Evolutionary conservation across 2,797 vertebrate genomes (phyloP).

Genomic region (Sebastes taczanowskii): DNA sequence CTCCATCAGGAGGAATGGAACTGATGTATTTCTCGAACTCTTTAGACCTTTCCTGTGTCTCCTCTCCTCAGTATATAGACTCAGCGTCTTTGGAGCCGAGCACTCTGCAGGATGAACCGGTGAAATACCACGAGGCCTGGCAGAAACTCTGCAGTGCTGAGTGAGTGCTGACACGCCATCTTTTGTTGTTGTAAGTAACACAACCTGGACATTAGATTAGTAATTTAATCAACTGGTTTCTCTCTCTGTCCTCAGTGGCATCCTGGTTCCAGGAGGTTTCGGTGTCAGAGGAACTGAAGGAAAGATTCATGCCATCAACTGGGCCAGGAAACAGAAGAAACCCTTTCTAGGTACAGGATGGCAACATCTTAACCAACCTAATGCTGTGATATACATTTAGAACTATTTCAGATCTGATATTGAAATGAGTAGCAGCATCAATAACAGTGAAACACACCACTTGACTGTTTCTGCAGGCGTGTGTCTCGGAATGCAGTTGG

Average conservation of each 20-base stretch:
- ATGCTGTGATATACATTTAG: neutral
- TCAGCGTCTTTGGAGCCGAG: conserved; percentile 89
- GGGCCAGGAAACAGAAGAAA: conserved; percentile 94
- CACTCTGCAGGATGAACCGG: conserved; percentile 90
- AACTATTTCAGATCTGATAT: neutral
- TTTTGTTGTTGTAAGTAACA: neutral
- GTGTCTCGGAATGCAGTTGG: conserved; percentile 93
- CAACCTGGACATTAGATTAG: neutral
- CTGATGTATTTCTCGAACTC: neutral
- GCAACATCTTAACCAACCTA: neutral
- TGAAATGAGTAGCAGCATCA: neutral
- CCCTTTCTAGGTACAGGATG: conserved; percentile 88
- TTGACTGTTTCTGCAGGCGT: conserved; percentile 82
- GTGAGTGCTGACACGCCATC: conserved; percentile 77
- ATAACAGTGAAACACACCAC: neutral
- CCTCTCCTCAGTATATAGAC: conserved; percentile 85
- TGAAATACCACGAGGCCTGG: conserved; percentile 95
- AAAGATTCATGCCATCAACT: conserved; percentile 94
- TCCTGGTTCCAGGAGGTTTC: conserved; percentile 93
- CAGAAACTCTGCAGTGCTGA: conserved; percentile 94
- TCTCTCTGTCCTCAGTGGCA: conserved; percentile 77
- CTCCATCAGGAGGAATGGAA: too few species aligned
- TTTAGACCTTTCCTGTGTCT: neutral
- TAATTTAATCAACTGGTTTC: neutral
- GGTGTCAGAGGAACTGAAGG: conserved; percentile 94